Base-by-base conservation (phyloP, 92 coral and sea anemone species). In the Umimayanthus chanpuru region DNA sequence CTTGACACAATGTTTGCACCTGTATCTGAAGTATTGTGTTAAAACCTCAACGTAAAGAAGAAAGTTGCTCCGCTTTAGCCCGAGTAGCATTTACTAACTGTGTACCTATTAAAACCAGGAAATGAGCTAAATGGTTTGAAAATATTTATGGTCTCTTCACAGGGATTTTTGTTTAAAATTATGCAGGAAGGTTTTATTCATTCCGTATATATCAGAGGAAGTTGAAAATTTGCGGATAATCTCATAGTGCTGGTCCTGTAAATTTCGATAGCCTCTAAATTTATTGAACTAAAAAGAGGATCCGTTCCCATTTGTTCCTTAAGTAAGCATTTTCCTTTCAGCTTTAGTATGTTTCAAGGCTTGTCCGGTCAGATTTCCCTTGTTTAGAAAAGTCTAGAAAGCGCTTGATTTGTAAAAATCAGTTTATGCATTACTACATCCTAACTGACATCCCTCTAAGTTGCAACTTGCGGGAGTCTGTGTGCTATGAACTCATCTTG, bases 1-100 rank as follows among this genome's bases (percentile, higher is more conserved):
- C 25, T 26, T 15, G 29, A 82, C 68, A 82, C 65, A 82, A 70
- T 38, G 7, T 81, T 40, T 83, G 47, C 87, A 83, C 87, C 87
- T 83, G 87, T 71, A 81, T 56, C 41, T 80, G 78, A 12, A 29
- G 9, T 83, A 70, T 83, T 83, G 39, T 72, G 20, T 83, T 44
- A 43, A 26, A 78, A 49, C 66, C 53, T 71, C 28, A 70, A n/a
- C 65, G 40, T n/a, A 39, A 65, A 21, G 41, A 15, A 12, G 77
- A 67, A 15, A 32, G 77, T 14, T 29, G 12, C n/a, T 20, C 21
- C 23, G 32, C 40, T 30, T 9, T 8, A 70, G 23, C 5, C 41
- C 32, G n/a, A 83, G 76, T 43, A 39, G 43, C 10, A 6, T 25
- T 68, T 4, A 23, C 16, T 4, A 55, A 43, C 20, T 23, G 29